A percentile compares a stretch with the other conserved stretches of the same genome.
Conservation (phyloP, 2,888 invertebrate species). For the Agriopis marginaria region DNA sequence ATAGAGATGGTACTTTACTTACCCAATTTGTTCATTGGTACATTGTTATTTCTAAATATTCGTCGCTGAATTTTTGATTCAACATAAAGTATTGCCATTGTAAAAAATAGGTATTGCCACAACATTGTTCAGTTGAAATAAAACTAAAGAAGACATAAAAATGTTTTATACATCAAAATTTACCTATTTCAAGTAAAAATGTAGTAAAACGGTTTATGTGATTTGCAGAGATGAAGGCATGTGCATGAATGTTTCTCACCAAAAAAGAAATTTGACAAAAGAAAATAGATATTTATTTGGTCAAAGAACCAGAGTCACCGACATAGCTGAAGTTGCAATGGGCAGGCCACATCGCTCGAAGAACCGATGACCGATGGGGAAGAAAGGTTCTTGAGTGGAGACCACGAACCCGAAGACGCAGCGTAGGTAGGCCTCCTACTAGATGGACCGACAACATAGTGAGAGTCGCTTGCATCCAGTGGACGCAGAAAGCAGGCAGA, state of each 20-base stretch:
- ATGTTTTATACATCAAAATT: conserved; percentile 8
- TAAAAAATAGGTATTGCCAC: conserved; percentile 30
- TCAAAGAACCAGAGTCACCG: too few species aligned
- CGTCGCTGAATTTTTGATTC: conserved; percentile 9
- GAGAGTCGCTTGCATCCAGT: too few species aligned
- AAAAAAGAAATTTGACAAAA: background rate
- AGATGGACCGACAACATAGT: too few species aligned
- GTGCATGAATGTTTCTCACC: background rate
- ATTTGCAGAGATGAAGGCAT: background rate
- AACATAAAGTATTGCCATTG: conserved; percentile 17
- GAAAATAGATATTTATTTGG: too few species aligned
- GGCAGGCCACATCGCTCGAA: too few species aligned
- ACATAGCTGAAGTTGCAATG: too few species aligned
- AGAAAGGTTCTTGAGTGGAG: too few species aligned
- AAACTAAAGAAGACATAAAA: conserved; percentile 17
- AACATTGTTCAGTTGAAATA: conserved; percentile 16
- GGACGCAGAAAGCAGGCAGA: too few species aligned
- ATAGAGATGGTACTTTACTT: background rate
- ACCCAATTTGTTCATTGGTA: background rate
- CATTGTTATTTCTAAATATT: background rate
- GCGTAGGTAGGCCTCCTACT: too few species aligned
- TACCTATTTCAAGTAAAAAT: background rate
- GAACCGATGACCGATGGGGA: too few species aligned
- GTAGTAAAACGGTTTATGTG: background rate
- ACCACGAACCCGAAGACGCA: too few species aligned